Conservation (phyloP, 2,888 invertebrate genomes). For the Leptinotarsa tumamoca region DNA sequence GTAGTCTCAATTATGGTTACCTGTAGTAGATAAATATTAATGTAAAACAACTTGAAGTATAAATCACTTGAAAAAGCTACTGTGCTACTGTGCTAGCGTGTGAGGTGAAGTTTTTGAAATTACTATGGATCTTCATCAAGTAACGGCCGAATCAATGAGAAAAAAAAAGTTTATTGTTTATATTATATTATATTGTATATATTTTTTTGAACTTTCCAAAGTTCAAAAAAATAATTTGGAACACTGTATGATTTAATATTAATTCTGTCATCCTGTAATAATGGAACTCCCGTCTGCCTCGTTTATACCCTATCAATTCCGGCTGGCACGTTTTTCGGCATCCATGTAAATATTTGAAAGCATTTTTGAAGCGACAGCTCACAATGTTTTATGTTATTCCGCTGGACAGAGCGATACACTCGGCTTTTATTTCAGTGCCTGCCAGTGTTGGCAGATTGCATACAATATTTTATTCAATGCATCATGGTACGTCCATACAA, state of each 20-base stretch:
- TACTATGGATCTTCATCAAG: no score
- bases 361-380: conserved; percentile 28
- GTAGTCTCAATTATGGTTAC: no score
- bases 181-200: no score
- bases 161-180: no score
- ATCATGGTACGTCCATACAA: background rate
- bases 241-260: background rate
- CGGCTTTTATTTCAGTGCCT: conserved; percentile 40
- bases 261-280: background rate
- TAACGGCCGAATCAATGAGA: no score
- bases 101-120: no score
- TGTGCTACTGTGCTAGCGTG: no score
- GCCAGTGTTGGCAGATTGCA: conserved; percentile 19
- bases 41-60: no score
- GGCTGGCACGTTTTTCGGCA: conserved; percentile 21
- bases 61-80: no score
- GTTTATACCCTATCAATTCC: conserved; percentile 19
- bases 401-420: conserved; percentile 38
- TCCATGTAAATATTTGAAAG: conserved; percentile 34
- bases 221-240: background rate
- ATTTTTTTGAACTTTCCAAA: background rate
- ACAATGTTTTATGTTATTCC: conserved; percentile 34
- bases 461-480: conserved; percentile 40
- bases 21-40: no score
- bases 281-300: background rate